Evolutionary conservation across 2,113 vertebrate species (phyloP), one percentile per base, ranked within the genome.

Genomic region (Brachyistius frenatus): DNA sequence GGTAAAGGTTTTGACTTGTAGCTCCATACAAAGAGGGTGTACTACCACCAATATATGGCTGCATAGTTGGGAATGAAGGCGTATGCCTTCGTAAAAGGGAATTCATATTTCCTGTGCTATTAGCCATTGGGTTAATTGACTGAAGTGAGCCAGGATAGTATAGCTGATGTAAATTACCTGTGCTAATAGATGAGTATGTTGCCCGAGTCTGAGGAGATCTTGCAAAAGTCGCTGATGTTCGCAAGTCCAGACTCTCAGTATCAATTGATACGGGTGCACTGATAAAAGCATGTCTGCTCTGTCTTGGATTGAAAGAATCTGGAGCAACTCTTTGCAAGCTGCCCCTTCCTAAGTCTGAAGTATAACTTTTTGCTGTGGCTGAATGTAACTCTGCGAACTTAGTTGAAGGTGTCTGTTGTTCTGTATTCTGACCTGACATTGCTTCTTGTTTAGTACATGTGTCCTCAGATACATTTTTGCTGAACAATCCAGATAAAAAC

Each of bases 401-500:
- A 64, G 5, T 75, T 73, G 77, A 68, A 31, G 8, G 16, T 32
- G n/a, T 14, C 30, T 86, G 93, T 37, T 93, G 84, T 62, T 76
- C 63, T 73, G 63, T 73, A 0, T 72, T 86, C 86, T 90, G 93
- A 44, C 69, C 30, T 61, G 73, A 8, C 0, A 37, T 56, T n/a
- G 94, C 88, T 63, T 2, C 58, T 92, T 92, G 72, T 61, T 83
- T 84, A 86, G 0, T 78, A 53, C 72, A 69, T 16, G 76, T 44
- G 4, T 93, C 89, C 76, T 95, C 94, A 71, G 52, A 78, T 67
- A 92, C 89, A 83, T 94, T 90, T 86, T 80, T 92, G 32, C 39
- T 87, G 66, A 96, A 93, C 3, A 96, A 84, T 31, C 90, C 94
- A 65, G 95, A 94, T 86, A 96, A 82, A 78, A 96, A 92, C 6